Evolutionary conservation across 2,113 vertebrate genomes (phyloP).

Genomic region (Sebastes fasciatus): DNA sequence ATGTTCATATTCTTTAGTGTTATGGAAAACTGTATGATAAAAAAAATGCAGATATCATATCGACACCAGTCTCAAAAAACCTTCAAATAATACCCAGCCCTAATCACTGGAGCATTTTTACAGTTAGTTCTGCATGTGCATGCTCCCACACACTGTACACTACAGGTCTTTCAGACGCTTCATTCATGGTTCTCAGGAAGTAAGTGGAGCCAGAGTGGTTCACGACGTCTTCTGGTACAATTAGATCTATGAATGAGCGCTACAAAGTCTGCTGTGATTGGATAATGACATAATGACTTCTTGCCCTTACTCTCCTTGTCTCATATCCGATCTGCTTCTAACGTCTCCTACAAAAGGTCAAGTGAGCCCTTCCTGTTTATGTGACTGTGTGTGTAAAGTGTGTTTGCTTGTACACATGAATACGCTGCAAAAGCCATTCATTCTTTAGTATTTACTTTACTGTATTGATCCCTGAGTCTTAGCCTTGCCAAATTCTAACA

Average conservation of each 20-base stretch:
- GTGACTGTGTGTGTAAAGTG: constrained; percentile 7
- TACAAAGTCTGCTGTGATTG: constrained; percentile 47
- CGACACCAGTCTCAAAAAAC: not conserved
- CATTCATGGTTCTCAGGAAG: constrained; percentile 9
- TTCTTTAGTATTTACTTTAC: not conserved
- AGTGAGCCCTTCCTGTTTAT: constrained; percentile 75
- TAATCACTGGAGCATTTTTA: not conserved
- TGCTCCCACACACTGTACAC: not conserved
- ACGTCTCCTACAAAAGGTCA: constrained; percentile 44
- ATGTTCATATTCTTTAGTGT: not conserved
- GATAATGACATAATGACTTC: constrained; percentile 64
- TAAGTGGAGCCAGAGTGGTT: constrained; percentile 4
- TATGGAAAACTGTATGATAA: not conserved
- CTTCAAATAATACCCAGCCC: not conserved
- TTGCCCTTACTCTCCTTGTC: constrained; percentile 49
- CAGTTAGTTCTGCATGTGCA: not conserved
- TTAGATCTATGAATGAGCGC: constrained; percentile 43
- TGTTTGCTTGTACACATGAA: constrained; percentile 4
- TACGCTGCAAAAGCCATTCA: not conserved
- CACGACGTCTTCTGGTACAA: not conserved
- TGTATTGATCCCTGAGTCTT: not conserved
- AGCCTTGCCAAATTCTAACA: not conserved
- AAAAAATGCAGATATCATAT: not conserved
- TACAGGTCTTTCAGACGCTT: not conserved
- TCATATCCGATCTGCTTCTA: constrained; percentile 62